Evolutionary conservation across 1,140 invertebrate species (phyloP).

Genomic region (Oppia nitens): DNA sequence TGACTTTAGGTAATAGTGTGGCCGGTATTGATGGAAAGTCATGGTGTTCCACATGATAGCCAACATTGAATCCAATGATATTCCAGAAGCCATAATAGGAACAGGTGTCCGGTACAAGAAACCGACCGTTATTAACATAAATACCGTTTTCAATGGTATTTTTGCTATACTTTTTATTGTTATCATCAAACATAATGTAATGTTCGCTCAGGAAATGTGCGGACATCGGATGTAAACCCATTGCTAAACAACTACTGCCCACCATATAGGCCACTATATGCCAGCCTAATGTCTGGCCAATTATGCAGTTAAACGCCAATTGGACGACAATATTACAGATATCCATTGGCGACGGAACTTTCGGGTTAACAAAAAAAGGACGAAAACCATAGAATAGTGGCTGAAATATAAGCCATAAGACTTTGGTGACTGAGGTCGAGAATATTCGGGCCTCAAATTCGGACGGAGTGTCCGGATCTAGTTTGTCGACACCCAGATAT

Average conservation of each 20-base stretch:
- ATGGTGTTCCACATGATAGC: constrained; percentile 88
- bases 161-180: constrained; percentile 26
- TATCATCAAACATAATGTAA: constrained; percentile 86
- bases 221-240: constrained; percentile 92
- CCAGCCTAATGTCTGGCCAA: constrained; percentile 63
- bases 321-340: constrained; percentile 71
- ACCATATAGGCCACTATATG: constrained; percentile 65
- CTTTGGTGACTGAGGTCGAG: constrained; percentile 74
- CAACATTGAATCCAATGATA: constrained; percentile 94
- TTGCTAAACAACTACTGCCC: constrained; percentile 73
- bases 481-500: constrained; percentile 60
- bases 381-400: constrained; percentile 89
- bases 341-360: constrained; percentile 60
- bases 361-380: constrained; percentile 77
- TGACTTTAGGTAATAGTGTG: constrained; percentile 66
- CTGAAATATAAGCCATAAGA: constrained; percentile 83
- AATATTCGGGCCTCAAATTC: constrained; percentile 81
- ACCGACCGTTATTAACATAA: no score
- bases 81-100: constrained; percentile 95
- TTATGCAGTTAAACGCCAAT: constrained; percentile 56
- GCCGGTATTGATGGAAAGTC: constrained; percentile 96
- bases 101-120: constrained; percentile 57
- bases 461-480: constrained; percentile 91
- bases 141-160: neutral
- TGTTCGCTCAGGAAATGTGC: constrained; percentile 98